Evolutionary conservation across 2,113 vertebrate species (phyloP).

Genomic region (Isurus oxyrinchus): DNA sequence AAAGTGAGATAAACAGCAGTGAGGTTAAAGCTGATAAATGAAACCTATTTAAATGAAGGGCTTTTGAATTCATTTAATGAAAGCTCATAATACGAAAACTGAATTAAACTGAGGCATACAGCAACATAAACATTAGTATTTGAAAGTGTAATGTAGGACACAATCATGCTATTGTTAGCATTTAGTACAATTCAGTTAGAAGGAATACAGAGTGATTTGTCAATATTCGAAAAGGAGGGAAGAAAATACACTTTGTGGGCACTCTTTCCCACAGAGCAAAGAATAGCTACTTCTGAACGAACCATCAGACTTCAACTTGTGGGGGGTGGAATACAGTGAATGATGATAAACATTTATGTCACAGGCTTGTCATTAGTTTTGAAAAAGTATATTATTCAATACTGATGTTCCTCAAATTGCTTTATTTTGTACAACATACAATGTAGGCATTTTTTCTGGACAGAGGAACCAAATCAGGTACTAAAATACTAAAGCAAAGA

Average conservation of each 20-base stretch:
- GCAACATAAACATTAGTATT: background rate
- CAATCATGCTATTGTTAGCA: background rate
- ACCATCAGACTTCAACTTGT: constrained; percentile 1
- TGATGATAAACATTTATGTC: background rate
- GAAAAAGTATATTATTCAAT: background rate
- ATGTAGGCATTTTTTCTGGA: background rate
- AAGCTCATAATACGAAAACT: background rate
- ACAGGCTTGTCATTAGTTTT: background rate
- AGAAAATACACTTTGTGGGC: background rate
- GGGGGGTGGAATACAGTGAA: background rate
- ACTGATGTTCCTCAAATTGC: background rate
- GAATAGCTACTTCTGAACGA: background rate
- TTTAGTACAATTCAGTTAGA: background rate
- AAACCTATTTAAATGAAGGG: constrained; percentile 44
- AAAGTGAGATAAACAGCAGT: constrained; percentile 40
- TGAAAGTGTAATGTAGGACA: constrained; percentile 23
- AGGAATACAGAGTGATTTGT: background rate
- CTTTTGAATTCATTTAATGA: constrained; percentile 27
- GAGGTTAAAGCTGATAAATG: constrained; percentile 49
- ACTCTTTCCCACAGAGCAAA: background rate
- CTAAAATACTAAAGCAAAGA: background rate
- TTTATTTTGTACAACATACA: background rate
- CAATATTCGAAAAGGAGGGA: constrained; percentile 14
- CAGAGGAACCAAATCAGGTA: background rate
- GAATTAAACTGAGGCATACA: constrained; percentile 16